These are phyloP conservation scores for Aphelenchoides bicaudatus DNA, from an alignment of 2,888 invertebrate genomes.

Conservation along the genomic window DNA sequence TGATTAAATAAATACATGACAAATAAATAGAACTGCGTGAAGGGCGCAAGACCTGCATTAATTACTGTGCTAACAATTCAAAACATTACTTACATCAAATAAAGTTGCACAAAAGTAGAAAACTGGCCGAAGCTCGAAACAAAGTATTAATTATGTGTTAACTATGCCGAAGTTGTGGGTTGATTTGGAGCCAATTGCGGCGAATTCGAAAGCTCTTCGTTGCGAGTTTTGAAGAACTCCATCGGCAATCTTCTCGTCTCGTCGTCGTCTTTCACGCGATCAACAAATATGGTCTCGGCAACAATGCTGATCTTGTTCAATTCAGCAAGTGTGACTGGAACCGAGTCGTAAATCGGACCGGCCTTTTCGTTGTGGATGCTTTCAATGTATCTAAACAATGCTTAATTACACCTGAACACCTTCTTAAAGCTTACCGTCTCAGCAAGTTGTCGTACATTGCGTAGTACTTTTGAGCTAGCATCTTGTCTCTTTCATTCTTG, in stretches of 20 bases:
- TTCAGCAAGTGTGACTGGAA: conserved; percentile 11
- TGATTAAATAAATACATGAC: too few species aligned
- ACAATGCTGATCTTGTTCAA: not conserved
- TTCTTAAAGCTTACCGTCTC: conserved; percentile 29
- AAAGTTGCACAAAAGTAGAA: too few species aligned
- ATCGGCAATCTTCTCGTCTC: conserved; percentile 4
- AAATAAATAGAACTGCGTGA: too few species aligned
- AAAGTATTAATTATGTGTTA: too few species aligned
- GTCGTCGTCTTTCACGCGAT: conserved; percentile 3
- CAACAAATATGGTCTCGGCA: conserved; percentile 4
- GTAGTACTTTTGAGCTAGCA: conserved; percentile 28
- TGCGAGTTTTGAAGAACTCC: conserved; percentile 12
- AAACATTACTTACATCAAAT: too few species aligned
- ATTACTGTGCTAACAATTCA: too few species aligned
- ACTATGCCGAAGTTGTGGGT: too few species aligned
- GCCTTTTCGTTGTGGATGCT: not conserved
- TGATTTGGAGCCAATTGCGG: too few species aligned
- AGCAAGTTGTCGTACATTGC: conserved; percentile 34
- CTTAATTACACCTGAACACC: not conserved
- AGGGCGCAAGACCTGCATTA: too few species aligned
- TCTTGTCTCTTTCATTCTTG: conserved; percentile 32
- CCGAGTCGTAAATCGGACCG: conserved; percentile 10
- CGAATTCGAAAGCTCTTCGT: too few species aligned
- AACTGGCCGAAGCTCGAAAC: too few species aligned
- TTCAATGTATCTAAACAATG: conserved; percentile 12